A percentile compares a stretch with the other conserved stretches of the same genome.
These are phyloP conservation scores for Altica lythri DNA, from an alignment of 2,888 invertebrate genomes.

Conservation along the genomic window DNA sequence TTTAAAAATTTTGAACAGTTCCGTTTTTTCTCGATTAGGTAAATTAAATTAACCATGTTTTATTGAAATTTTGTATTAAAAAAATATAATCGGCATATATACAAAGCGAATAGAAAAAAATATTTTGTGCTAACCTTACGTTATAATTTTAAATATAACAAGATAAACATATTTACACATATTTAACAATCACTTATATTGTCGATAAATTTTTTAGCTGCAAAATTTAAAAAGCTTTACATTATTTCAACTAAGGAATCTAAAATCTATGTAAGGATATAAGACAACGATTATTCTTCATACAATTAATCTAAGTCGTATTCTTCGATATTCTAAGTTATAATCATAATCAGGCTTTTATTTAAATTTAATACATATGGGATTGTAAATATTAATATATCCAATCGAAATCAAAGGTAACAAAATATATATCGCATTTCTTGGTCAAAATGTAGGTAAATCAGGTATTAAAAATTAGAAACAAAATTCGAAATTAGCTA, in stretches of 20 bases:
- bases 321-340: no score
- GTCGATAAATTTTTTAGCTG: conserved; percentile 15
- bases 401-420: not conserved
- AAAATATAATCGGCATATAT: conserved; percentile 27
- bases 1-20: no score
- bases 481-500: no score
- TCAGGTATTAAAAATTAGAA: no score
- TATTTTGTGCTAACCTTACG: conserved; percentile 21
- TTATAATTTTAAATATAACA: conserved; percentile 2
- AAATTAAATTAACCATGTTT: no score
- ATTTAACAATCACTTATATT: conserved; percentile 8
- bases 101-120: conserved; percentile 31
- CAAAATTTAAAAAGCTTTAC: conserved; percentile 1
- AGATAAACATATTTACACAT: conserved; percentile 22
- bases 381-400: not conserved
- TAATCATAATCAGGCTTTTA: no score
- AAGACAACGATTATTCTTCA: not conserved
- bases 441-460: not conserved
- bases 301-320: not conserved
- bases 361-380: no score
- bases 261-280: conserved; percentile 1
- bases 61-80: conserved; percentile 26
- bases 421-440: not conserved
- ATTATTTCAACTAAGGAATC: not conserved
- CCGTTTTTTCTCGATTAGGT: no score